Evolutionary conservation across 1,140 invertebrate genomes (phyloP).

Genomic region (Dendrolimus punctatus): DNA sequence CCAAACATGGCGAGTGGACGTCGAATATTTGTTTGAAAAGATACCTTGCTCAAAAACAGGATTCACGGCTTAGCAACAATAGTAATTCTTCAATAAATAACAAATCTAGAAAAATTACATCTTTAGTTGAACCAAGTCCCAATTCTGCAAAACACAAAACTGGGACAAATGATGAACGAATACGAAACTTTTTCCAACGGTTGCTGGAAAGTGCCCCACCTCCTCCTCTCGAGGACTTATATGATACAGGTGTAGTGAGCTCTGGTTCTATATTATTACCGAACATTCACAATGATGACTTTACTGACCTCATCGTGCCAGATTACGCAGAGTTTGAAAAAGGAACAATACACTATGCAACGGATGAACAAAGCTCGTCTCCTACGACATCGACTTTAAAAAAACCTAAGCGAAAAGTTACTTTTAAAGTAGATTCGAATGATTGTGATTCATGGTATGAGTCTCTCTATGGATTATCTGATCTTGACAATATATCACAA

Average conservation of each 20-base stretch:
- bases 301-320: constrained; percentile 38
- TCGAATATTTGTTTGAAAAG: constrained; percentile 43
- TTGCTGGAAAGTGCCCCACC: constrained; percentile 46
- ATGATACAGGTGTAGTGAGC: neutral
- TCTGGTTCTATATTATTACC: neutral
- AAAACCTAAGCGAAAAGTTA: constrained; percentile 26
- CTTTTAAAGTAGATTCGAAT: constrained; percentile 26
- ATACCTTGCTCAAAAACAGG: constrained; percentile 27
- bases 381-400: constrained; percentile 45
- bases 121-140: constrained; percentile 16
- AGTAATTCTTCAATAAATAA: constrained; percentile 22
- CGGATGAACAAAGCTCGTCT: constrained; percentile 15
- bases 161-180: constrained; percentile 25
- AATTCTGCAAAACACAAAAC: constrained; percentile 3
- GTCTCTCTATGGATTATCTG: constrained; percentile 51
- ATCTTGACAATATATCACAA: constrained; percentile 13
- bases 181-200: constrained; percentile 40
- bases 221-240: constrained; percentile 25
- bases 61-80: constrained; percentile 23
- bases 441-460: constrained; percentile 47
- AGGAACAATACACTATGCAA: constrained; percentile 23
- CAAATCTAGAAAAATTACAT: constrained; percentile 18
- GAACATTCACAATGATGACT: constrained; percentile 14
- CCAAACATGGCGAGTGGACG: constrained; percentile 56
- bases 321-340: constrained; percentile 51